Percentiles rank a stretch among this genome's conserved stretches.
These are phyloP conservation scores for Drosophila vallismaia DNA, from an alignment of 2,888 invertebrate species.

Conservation along the genomic window DNA sequence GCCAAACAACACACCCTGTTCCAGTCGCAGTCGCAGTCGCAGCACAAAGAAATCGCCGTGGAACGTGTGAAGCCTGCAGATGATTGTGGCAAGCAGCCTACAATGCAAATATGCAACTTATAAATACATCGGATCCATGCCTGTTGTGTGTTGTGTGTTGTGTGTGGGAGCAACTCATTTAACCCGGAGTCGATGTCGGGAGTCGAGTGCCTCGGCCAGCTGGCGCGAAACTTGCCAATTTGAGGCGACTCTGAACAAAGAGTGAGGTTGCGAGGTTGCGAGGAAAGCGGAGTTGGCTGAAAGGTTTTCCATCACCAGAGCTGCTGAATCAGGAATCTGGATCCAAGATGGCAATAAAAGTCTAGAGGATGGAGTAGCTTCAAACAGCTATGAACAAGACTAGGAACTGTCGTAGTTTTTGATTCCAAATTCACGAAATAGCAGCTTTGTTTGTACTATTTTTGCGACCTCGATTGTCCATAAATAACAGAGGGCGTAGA, in stretches of 20 bases:
- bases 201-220: conserved; percentile 17
- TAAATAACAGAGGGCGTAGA: conserved; percentile 38
- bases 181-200: conserved; percentile 26
- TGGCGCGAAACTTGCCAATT: conserved; percentile 16
- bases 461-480: conserved; percentile 20
- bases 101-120: conserved; percentile 36
- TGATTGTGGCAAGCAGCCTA: conserved; percentile 28
- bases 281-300: conserved; percentile 21
- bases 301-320: conserved; percentile 37
- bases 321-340: conserved; percentile 37
- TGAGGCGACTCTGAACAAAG: conserved; percentile 25
- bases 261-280: conserved; percentile 19
- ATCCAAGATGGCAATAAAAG: conserved; percentile 30
- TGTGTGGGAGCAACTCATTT: conserved; percentile 50
- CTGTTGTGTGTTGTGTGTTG: conserved; percentile 28
- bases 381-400: conserved; percentile 8
- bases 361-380: conserved; percentile 8
- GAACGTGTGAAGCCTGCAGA: conserved; percentile 46
- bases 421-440: too few species aligned
- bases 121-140: conserved; percentile 40
- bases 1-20: conserved; percentile 38
- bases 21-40: conserved; percentile 5
- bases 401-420: too few species aligned
- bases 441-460: conserved; percentile 5
- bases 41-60: conserved; percentile 34